Base-by-base conservation (phyloP, 2,888 invertebrate species). In the Callyntrura guangdongensis region DNA sequence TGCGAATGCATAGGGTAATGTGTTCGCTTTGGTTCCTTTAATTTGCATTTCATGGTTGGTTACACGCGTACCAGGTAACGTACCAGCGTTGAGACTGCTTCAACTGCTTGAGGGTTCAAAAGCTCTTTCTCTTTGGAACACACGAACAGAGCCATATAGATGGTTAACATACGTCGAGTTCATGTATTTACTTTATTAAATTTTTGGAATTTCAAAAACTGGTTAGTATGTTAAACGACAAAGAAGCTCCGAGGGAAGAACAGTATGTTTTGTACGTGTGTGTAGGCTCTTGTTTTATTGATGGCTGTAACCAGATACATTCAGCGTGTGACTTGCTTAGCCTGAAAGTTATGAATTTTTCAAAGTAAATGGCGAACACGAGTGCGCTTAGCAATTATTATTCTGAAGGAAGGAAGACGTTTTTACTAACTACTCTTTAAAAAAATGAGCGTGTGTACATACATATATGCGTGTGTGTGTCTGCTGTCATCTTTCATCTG, bases 401-500 rank as follows among this genome's bases (percentile, higher is more conserved):
- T 81, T 2, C 14, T 25, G 27, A 56, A 47, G 79, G 45, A 74
- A 74, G 36, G 36, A 59, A 74, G 59, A 85, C 72, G 59, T 56
- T 74, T n/a, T 74, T 36, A 27, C 84, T 84, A 69, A 84, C 84
- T 84, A 84, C 11, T 25, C 56, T 36, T 36, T 74, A 64, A 5
- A 49, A 86, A 86, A 86, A 45, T 64, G 72, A 36, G 36, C 36
- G 2, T 36, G 36, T 36, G 36, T 36, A 36, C 36, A 36, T 36
- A 36, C 6, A 6, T 6, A 6, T 36, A 36, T 6, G 36, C 6
- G 53, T 69, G 72, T 86, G 74, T 36, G 59, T 56, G 56, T 27
- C 20, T 64, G 49, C 87, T 87, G 87, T 87, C 87, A 87, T 53
- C 53, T 69, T 67, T 5, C 56, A 61, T 79, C 79, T 47, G 79